Evolutionary conservation across 2,797 vertebrate species (phyloP).

Genomic region (Todus mexicanus): DNA sequence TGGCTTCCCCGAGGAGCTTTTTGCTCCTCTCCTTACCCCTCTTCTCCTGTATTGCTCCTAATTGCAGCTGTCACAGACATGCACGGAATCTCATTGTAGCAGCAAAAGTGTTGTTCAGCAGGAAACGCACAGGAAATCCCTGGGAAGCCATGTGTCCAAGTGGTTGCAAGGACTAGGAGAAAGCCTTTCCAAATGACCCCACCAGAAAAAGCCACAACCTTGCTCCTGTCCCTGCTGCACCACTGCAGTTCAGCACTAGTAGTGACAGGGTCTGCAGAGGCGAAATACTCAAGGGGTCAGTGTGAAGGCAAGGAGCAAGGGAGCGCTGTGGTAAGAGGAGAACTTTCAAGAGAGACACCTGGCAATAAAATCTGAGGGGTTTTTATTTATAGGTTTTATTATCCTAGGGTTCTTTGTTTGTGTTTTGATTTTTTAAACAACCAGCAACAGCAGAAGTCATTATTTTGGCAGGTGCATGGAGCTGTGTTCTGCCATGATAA

Average conservation of each 20-base stretch:
- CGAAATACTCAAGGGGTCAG: neutral
- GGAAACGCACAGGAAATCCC: neutral
- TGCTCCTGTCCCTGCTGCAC: neutral
- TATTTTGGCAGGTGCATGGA: neutral
- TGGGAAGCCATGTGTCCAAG: fast-evolving
- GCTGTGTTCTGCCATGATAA: neutral
- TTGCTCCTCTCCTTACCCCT: neutral
- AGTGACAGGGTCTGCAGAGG: neutral
- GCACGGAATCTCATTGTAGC: neutral
- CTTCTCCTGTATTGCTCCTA: neutral
- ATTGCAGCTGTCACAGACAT: neutral
- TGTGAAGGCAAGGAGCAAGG: neutral
- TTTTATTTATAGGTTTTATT: neutral
- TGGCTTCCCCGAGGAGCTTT: neutral
- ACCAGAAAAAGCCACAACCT: neutral
- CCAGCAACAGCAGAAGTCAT: neutral
- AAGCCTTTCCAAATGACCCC: neutral
- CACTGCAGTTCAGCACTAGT: neutral
- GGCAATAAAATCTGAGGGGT: neutral
- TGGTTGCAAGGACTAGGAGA: neutral
- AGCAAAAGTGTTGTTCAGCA: neutral
- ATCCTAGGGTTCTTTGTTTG: neutral
- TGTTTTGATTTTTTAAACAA: too few species aligned
- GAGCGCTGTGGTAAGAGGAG: neutral
- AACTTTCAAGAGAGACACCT: too few species aligned